A percentile compares a stretch with the other conserved stretches of the same genome.
These are phyloP conservation scores for Gadopsis bispinosus DNA, from an alignment of 2,797 vertebrate species.

Conservation along the genomic window DNA sequence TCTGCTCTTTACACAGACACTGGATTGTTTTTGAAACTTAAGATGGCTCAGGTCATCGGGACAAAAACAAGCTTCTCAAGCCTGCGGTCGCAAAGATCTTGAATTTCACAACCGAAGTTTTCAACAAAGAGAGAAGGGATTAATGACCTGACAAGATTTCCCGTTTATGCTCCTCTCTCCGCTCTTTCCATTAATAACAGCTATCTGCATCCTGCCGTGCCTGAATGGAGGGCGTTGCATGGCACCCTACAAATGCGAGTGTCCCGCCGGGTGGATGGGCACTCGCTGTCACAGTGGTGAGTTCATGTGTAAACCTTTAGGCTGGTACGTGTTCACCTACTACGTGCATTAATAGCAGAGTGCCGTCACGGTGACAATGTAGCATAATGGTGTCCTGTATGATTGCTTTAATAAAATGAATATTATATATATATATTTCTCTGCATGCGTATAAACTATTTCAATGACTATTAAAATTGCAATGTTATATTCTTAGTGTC, in stretches of 20 bases:
- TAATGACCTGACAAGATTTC: neutral
- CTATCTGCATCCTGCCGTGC: constrained; percentile 97
- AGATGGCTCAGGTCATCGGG: neutral
- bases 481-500: too few species aligned
- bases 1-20: neutral
- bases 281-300: constrained; percentile 95
- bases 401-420: too few species aligned
- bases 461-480: too few species aligned
- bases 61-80: neutral
- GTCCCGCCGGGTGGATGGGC: constrained; percentile 92
- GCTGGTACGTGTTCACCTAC: neutral
- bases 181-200: constrained; percentile 73
- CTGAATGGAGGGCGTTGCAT: constrained; percentile 94
- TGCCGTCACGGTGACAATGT: neutral
- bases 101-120: neutral
- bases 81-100: neutral
- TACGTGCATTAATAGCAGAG: neutral
- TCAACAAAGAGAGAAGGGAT: neutral
- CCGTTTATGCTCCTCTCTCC: constrained; percentile 1
- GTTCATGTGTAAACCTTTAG: constrained; percentile 39
- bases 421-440: too few species aligned
- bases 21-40: neutral
- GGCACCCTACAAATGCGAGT: constrained; percentile 94
- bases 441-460: too few species aligned
- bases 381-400: too few species aligned